Evolutionary conservation across 2,888 invertebrate genomes (phyloP).

Genomic region (Lymantria monacha): DNA sequence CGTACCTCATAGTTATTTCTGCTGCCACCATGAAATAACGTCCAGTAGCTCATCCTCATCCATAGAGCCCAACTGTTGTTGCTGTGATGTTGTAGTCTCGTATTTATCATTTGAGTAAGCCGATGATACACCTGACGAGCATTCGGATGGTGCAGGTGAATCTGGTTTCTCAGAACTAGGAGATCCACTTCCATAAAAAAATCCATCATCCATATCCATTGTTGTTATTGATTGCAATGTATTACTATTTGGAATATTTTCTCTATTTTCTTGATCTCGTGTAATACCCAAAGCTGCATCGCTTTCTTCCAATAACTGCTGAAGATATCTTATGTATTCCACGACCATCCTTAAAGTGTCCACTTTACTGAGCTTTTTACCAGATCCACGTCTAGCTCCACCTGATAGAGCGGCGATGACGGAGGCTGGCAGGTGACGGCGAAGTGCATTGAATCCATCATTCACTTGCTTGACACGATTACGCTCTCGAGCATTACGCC

Average conservation of each 20-base stretch:
- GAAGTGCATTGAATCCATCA: constrained; percentile 94
- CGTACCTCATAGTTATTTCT: constrained; percentile 79
- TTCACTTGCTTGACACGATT: constrained; percentile 98
- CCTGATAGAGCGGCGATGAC: constrained; percentile 87
- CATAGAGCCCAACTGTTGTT: constrained; percentile 86
- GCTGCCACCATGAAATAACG: constrained; percentile 92
- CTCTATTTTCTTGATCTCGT: constrained; percentile 70
- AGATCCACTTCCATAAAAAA: constrained; percentile 74
- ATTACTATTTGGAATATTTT: constrained; percentile 68
- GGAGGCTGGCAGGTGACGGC: constrained; percentile 92
- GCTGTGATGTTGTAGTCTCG: constrained; percentile 54
- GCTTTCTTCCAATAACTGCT: constrained; percentile 89
- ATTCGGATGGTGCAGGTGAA: constrained; percentile 88
- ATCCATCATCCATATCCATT: constrained; percentile 75
- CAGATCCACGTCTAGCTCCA: constrained; percentile 87
- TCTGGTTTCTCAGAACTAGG: constrained; percentile 87
- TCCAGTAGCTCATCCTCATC: constrained; percentile 95
- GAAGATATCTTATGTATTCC: constrained; percentile 93
- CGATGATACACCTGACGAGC: constrained; percentile 83
- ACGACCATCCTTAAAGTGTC: constrained; percentile 95
- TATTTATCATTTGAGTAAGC: constrained; percentile 73
- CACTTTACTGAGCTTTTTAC: constrained; percentile 93
- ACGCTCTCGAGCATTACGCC: constrained; percentile 96
- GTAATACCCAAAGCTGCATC: constrained; percentile 82
- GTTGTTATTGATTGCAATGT: constrained; percentile 67